Evolutionary conservation across 2,888 invertebrate genomes (phyloP).

Genomic region (Ceraclea dissimilis): DNA sequence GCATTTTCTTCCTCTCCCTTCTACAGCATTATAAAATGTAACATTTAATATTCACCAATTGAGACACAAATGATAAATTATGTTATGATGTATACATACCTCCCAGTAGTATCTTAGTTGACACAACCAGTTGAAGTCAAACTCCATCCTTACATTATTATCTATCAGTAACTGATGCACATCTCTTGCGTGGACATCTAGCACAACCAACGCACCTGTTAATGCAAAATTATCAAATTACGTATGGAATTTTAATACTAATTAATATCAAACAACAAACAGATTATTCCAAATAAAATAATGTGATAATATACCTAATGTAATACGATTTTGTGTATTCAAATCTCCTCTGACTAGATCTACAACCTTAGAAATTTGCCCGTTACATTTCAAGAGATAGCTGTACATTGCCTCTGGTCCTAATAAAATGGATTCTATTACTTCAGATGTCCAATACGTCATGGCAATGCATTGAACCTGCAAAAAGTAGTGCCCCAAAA

Average conservation of each 20-base stretch:
- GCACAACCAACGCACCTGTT: constrained; percentile 84
- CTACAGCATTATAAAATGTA: constrained; percentile 15
- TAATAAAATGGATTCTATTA: constrained; percentile 67
- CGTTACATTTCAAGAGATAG: constrained; percentile 65
- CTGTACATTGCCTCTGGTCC: constrained; percentile 48
- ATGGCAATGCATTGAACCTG: constrained; percentile 73
- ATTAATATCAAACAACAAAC: too few species aligned
- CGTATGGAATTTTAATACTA: too few species aligned
- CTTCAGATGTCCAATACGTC: constrained; percentile 85
- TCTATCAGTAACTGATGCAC: constrained; percentile 64
- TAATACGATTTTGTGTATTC: constrained; percentile 78
- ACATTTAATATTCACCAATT: not conserved
- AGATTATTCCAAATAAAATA: too few species aligned
- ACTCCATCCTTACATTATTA: constrained; percentile 56
- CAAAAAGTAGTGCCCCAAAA: constrained; percentile 15
- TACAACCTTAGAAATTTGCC: constrained; percentile 75
- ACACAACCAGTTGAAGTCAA: constrained; percentile 85
- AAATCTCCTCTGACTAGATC: constrained; percentile 81
- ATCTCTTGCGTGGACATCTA: constrained; percentile 91
- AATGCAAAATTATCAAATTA: constrained; percentile 9
- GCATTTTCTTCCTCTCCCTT: constrained; percentile 45
- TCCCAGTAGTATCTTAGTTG: constrained; percentile 80
- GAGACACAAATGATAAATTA: constrained; percentile 5
- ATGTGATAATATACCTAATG: constrained; percentile 54
- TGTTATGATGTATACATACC: constrained; percentile 35